These are phyloP conservation scores for Stichopus horrens DNA, from an alignment of 53 echinoderm and acorn worm genomes.

Conservation along the genomic window DNA sequence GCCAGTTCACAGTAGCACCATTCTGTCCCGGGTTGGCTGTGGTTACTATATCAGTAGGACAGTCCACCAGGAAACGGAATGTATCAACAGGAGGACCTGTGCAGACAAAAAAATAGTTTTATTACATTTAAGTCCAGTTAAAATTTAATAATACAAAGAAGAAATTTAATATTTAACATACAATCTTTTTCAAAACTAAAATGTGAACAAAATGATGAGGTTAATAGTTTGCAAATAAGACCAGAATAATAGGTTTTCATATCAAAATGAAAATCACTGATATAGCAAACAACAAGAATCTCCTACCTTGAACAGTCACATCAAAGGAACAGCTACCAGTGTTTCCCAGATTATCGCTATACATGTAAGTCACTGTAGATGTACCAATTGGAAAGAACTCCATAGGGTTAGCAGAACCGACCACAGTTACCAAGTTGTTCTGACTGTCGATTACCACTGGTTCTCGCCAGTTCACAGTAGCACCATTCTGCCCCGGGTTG, in stretches of 20 bases:
- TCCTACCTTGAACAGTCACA: constrained; percentile 23
- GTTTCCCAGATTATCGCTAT: constrained; percentile 8
- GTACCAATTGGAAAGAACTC: background rate
- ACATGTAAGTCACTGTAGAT: background rate
- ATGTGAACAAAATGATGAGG: too few relatives aligned
- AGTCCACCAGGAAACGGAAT: constrained; percentile 18
- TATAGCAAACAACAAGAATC: background rate
- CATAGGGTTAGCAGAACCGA: background rate
- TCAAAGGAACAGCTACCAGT: constrained; percentile 8
- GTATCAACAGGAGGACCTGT: background rate
- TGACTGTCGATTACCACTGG: constrained; percentile 6
- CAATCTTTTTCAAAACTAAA: too few relatives aligned
- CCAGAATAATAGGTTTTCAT: too few relatives aligned
- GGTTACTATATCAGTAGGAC: constrained; percentile 8
- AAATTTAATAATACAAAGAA: too few relatives aligned
- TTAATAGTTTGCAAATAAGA: too few relatives aligned
- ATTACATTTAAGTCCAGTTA: too few relatives aligned
- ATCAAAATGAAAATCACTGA: too few relatives aligned
- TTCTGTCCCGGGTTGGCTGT: background rate
- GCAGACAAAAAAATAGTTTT: too few relatives aligned
- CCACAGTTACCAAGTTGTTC: background rate
- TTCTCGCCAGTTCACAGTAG: background rate
- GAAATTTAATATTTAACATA: too few relatives aligned
- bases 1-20: background rate
- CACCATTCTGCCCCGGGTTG: background rate